Base-by-base conservation (phyloP, 1,140 invertebrate species). In the Ostrea denselamellosa region DNA sequence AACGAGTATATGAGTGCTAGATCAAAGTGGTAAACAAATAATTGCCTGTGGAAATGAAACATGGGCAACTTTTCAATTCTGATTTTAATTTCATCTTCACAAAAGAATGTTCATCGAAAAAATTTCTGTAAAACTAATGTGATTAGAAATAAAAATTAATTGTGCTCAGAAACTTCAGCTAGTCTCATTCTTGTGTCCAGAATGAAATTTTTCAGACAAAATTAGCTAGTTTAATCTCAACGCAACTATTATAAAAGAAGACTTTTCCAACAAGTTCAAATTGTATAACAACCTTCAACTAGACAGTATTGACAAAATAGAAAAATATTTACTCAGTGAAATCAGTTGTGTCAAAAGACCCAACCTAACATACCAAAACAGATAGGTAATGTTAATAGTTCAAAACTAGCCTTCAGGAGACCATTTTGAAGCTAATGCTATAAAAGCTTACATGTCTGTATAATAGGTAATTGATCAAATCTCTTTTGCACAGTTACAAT, bases 21-120 rank as follows among this genome's bases (percentile, higher is more conserved):
- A 71, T 71, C 68, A 71, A 71, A 71, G 68, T 28, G 68, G 68
- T 71, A 25, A 34, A 71, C 68, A 71, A 71, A 71, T 71, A 71
- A 62, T n/a, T n/a, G n/a, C n/a, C 10, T 62, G 12, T 19, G 58
- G n/a, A 62, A 62, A n/a, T 17, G 58, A 62, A 44, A 44, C 34
- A 44, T 62, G 58, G 58, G 14, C 58, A n/a, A 62, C n/a, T 62
- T 44, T 62, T 62, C n/a, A 62, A 62, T 62, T 62, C 68, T 12
- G 22, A 28, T 12, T 25, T 71, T 71, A 25, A 71, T 71, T 71
- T 71, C 68, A 25, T 28, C 22, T 34, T 25, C 12, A 71, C 10
- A 25, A 28, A 71, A 62, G 25, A 71, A 34, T 71, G 28, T 71
- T 71, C 25, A 10, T 34, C 8, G 28, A 10, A 71, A n/a, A 71